Percentiles rank a stretch among this genome's conserved stretches.
Evolutionary conservation across 2,888 invertebrate species (phyloP).

Genomic region (Protonemura montana): DNA sequence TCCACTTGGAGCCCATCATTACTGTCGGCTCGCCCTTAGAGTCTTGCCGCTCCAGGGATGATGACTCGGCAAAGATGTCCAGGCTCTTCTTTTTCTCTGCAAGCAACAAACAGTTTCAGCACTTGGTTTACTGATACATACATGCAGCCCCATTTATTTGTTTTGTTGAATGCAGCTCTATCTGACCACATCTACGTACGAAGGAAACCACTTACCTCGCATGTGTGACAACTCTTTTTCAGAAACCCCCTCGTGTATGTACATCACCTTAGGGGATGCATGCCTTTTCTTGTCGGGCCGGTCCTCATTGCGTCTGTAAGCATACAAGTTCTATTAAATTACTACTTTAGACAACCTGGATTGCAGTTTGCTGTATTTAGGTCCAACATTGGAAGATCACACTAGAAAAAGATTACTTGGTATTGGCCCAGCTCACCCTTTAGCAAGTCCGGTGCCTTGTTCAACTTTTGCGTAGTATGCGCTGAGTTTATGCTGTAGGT

Average conservation of each 20-base stretch:
- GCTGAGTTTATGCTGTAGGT: constrained; percentile 77
- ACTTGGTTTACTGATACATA: background rate
- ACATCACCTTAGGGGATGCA: constrained; percentile 50
- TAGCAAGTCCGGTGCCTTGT: constrained; percentile 65
- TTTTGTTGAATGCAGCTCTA: no score
- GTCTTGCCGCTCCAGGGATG: constrained; percentile 59
- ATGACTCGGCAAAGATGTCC: constrained; percentile 57
- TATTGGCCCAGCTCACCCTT: constrained; percentile 63
- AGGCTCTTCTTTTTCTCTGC: constrained; percentile 53
- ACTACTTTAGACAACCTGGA: no score
- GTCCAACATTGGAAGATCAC: no score
- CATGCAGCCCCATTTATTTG: no score
- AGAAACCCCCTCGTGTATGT: constrained; percentile 48
- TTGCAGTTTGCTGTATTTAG: no score
- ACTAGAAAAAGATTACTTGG: no score
- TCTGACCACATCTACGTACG: no score
- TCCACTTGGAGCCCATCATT: constrained; percentile 66
- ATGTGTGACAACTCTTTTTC: constrained; percentile 40
- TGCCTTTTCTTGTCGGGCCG: constrained; percentile 45
- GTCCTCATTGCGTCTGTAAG: constrained; percentile 46
- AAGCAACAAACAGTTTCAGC: constrained; percentile 35
- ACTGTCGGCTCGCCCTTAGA: constrained; percentile 60
- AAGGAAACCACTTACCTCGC: constrained; percentile 46
- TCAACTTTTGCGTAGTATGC: constrained; percentile 82
- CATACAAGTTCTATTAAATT: no score